Conservation (phyloP, 2,113 vertebrate genomes). For the Ameiurus melas region DNA sequence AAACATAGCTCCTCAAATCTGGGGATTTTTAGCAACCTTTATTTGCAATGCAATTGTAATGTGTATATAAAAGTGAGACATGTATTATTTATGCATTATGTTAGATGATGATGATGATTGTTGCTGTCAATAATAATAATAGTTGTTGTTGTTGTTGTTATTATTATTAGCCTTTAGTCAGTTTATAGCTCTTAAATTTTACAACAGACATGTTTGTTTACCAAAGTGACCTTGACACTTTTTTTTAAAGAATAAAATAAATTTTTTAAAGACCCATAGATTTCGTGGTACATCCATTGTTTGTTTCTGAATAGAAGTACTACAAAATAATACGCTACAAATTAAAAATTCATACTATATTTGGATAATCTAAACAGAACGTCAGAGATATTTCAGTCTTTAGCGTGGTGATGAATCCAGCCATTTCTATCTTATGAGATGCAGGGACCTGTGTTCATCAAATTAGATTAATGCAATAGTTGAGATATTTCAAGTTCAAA, state of each 20-base stretch:
- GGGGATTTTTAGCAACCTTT: neutral
- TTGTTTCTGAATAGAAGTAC: neutral
- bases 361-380: neutral
- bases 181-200: neutral
- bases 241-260: too few relatives aligned
- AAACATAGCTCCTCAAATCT: neutral
- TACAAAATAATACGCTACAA: neutral
- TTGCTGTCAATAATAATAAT: neutral
- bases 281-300: neutral
- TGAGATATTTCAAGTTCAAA: neutral
- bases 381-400: too few relatives aligned
- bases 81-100: neutral
- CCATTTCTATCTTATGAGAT: neutral
- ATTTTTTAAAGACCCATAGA: too few relatives aligned
- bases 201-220: neutral
- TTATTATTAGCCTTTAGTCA: neutral
- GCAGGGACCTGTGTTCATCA: neutral
- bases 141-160: too few relatives aligned
- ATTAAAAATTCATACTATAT: neutral
- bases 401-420: too few relatives aligned
- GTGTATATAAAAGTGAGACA: neutral
- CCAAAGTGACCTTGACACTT: too few relatives aligned
- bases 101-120: too few relatives aligned
- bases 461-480: neutral
- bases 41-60: neutral